Base-by-base conservation (phyloP, 2,113 vertebrate species). In the Siniperca knerii region DNA sequence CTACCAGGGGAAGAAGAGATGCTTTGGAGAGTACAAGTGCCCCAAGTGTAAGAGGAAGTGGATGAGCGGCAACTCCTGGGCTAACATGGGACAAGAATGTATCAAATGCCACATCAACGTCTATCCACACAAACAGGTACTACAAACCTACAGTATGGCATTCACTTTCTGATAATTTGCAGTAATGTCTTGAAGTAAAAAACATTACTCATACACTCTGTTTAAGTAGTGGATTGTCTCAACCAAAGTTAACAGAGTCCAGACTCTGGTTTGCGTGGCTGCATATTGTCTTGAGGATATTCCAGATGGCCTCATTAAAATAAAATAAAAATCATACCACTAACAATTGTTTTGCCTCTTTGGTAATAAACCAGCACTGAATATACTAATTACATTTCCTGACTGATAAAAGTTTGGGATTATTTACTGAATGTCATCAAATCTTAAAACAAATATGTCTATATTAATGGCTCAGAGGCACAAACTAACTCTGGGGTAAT, bases 51-150 rank as follows among this genome's bases (percentile, higher is more conserved):
- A 99, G 93, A 97, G 98, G 96, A 99, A 99, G 97, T 99, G 98
- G 98, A 99, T 99, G 98, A 99, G 98, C 18, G 98, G 98, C 57
- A 99, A 99, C 94, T 99, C 98, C 80, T 99, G 98, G 98, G 98
- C 98, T 93, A 99, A 99, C 96, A 99, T 99, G 98, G 98, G 98
- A 86, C 98, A 99, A 95, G 98, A 99, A 95, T 99, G 98, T 95
- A 99, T 99, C 95, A 99, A 99, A 93, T 99, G 98, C 94, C 98
- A 99, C 96, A 99, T 99, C 92, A 99, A 99, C 6, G 98, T 99
- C 92, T 99, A 99, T 95, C 98, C 98, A 77, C 98, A 99, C 95
- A 99, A 99, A 94, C 98, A 99, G 98, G 98, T 99, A 95, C 64
- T 37, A 12, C 16, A 54, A 29, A 2, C 46, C 48, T 4, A 20